phyloP scores from a whole-genome alignment of 2,113 vertebrate species.

The chimpanzee (Pan troglodytes) region NHGRI_mPanTro3-v2.1_pri NC_072401.2:2883001-2883500 shows the following conservation, averaged over 20 bases:
- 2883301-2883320: not conserved
- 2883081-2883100: not conserved
- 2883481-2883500: not conserved
- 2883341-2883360: constrained; percentile 55
- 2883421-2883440: not conserved
- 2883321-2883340: not conserved
- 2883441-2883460: not conserved
- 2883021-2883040: not conserved
- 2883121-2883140: not conserved
- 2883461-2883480: not conserved
- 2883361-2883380: not conserved
- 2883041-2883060: rapidly evolving
- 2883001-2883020: not conserved
- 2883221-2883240: not conserved
- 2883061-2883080: not conserved
- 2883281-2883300: not conserved
- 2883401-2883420: not conserved
- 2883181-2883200: not conserved
- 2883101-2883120: not conserved
- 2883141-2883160: not conserved
- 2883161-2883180: not conserved
- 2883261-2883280: not conserved
- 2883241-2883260: not conserved
- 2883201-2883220: not conserved
- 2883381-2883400: not conserved